phyloP scores from a whole-genome alignment of 2,113 vertebrate species.

The Microtus oregoni region DNA sequence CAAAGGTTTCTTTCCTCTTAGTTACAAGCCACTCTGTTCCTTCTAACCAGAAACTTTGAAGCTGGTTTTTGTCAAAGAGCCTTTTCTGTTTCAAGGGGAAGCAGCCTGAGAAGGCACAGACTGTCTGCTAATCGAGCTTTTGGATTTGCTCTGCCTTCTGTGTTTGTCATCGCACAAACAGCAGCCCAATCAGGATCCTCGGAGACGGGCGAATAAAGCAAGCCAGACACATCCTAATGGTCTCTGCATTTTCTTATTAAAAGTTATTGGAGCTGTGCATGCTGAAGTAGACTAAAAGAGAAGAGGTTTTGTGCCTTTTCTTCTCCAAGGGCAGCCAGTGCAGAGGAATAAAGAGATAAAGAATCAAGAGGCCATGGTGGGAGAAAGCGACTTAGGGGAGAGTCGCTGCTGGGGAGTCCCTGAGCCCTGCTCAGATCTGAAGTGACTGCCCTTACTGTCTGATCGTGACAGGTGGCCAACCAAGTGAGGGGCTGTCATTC shows the following conservation, averaged over 20 bases:
- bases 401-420: not conserved
- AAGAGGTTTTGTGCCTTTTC: not conserved
- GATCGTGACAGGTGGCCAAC: slow-evolving; percentile 15
- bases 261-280: not conserved
- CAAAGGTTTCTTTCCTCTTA: not conserved
- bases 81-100: not conserved
- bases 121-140: too few species aligned
- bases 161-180: not conserved
- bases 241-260: not conserved
- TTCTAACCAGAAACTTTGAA: not conserved
- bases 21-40: not conserved
- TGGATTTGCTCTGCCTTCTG: not conserved
- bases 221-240: not conserved
- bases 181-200: not conserved
- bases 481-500: not conserved
- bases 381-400: not conserved
- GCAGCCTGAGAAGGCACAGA: not conserved
- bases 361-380: not conserved
- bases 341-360: not conserved
- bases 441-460: not conserved
- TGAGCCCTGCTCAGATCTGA: not conserved
- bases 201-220: not conserved
- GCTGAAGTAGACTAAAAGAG: not conserved
- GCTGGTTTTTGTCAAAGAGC: not conserved
- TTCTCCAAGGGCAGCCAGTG: slow-evolving; percentile 15